Percentiles rank a stretch among this genome's conserved stretches.
Conservation (phyloP, 2,888 invertebrate species). For the Apoderus coryli region DNA sequence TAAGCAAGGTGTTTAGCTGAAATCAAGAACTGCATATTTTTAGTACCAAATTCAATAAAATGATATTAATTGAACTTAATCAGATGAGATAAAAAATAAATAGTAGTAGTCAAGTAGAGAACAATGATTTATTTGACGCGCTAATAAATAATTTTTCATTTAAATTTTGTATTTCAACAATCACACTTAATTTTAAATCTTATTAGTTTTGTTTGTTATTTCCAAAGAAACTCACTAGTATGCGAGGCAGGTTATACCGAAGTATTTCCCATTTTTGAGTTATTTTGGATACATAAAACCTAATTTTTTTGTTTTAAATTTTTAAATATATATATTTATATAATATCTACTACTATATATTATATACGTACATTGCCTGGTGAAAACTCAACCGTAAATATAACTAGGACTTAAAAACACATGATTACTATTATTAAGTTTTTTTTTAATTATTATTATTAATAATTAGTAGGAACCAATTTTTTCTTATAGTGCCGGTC, state of each 20-base stretch:
- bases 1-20: too few relatives aligned
- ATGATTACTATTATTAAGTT: conserved; percentile 23
- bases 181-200: conserved; percentile 65
- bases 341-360: conserved; percentile 35
- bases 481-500: conserved; percentile 29
- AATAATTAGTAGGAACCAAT: conserved; percentile 38
- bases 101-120: too few relatives aligned
- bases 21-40: too few relatives aligned
- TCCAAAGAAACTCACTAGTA: conserved; percentile 63
- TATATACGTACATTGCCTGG: conserved; percentile 35
- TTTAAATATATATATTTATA: conserved; percentile 28
- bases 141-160: too few relatives aligned
- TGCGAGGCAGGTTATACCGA: conserved; percentile 51
- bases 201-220: too few relatives aligned
- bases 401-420: conserved; percentile 34
- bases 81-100: too few relatives aligned
- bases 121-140: too few relatives aligned
- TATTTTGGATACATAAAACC: conserved; percentile 39
- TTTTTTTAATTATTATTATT: conserved; percentile 24
- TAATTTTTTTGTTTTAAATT: conserved; percentile 23
- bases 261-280: conserved; percentile 37
- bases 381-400: conserved; percentile 33
- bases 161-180: conserved; percentile 38
- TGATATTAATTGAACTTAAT: too few relatives aligned
- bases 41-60: too few relatives aligned